Evolutionary conservation across 2,888 invertebrate species (phyloP), one percentile per base, ranked within the genome.

Genomic region (Temnothorax rugatulus): DNA sequence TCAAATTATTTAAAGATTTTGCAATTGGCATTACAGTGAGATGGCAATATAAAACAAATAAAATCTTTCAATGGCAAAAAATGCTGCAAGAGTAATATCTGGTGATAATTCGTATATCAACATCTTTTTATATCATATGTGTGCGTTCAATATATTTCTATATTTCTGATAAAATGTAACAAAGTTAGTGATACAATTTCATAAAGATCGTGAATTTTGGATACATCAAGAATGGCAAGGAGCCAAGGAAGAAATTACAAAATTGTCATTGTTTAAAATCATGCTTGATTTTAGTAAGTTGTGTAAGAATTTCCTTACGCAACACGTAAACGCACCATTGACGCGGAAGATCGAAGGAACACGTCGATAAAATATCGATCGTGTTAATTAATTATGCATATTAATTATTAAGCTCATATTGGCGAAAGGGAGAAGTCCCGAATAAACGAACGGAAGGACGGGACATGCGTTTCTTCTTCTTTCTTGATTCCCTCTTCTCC

Each of bases 101-200:
- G 18, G 11, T 11, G 21, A 71, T 47, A 59, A 57, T 69, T 47
- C 9, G 25, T 29, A 64, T 50, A 66, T 52, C 25, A 52, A 50
- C 64, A n/a, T 41, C 3, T 18, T 38, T 41, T 18, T 18, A 11
- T 34, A 29, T 57, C 18, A 44, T 66, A 11, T 57, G 21, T 47
- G 57, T 47, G 47, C 47, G 38, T 50, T 81, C 59, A 25, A 59
- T 77, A 52, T 77, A 77, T 68, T 71, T 81, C 71, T 71, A 76
- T 81, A 81, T 81, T 81, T 81, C 38, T 81, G 79, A 59, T 50
- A 71, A 81, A 81, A 81, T 81, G 59, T 81, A 81, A 81, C 79
- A 81, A 81, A 81, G 59, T 81, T 59, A 71, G 59, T 71, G 47
- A 50, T 81, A 81, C 79, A 81, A 71, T 81, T 81, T 71, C 18